phyloP scores from a whole-genome alignment of 2,113 vertebrate species.

The Chelonoidis abingdonii region DNA sequence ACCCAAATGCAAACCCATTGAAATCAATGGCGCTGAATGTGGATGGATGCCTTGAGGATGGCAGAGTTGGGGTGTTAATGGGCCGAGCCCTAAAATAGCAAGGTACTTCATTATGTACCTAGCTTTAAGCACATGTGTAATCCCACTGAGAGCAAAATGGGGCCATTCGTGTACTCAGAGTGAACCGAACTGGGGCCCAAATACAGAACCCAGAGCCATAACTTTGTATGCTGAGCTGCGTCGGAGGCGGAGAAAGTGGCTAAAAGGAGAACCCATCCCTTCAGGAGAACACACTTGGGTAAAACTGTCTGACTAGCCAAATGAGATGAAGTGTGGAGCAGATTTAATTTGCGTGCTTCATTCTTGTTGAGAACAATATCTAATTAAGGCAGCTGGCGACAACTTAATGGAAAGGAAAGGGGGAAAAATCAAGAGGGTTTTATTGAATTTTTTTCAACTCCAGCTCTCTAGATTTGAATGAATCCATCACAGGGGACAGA shows the following conservation, averaged over 20 bases:
- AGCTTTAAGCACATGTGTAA: neutral
- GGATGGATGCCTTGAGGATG: neutral
- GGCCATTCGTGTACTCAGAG: neutral
- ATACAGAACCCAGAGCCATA: neutral
- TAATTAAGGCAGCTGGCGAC: constrained; percentile 44
- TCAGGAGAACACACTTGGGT: neutral
- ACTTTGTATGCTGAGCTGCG: neutral
- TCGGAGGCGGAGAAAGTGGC: neutral
- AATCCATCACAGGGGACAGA: neutral
- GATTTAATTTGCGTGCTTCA: constrained; percentile 33
- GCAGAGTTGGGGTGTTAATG: neutral
- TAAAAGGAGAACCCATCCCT: neutral
- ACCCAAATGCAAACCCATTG: neutral
- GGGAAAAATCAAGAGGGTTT: constrained; percentile 24
- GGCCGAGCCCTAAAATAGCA: neutral
- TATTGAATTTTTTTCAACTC: constrained; percentile 43
- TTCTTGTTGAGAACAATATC: constrained; percentile 61
- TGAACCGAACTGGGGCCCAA: neutral
- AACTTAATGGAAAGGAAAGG: constrained; percentile 31
- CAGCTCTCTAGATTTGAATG: constrained; percentile 32
- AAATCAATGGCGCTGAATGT: neutral
- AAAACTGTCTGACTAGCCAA: constrained; percentile 37
- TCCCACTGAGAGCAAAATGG: neutral
- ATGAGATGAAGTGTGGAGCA: constrained; percentile 12
- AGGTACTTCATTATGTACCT: neutral